Conservation (phyloP, 2,797 vertebrate genomes). For the Diceros bicornis region DNA sequence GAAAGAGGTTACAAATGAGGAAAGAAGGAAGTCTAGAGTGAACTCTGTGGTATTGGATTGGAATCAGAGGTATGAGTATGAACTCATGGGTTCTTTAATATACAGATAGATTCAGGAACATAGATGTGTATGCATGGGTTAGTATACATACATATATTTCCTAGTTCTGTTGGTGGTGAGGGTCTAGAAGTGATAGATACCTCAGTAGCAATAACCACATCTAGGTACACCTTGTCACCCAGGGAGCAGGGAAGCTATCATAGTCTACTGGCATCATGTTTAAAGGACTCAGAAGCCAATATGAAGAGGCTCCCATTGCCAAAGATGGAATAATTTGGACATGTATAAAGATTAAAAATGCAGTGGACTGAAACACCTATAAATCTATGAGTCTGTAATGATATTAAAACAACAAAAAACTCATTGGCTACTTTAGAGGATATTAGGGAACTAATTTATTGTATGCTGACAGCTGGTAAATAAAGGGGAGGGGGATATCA, state of each 20-base stretch:
- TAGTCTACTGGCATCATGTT: not conserved
- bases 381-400: not conserved
- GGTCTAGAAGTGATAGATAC: not conserved
- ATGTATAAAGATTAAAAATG: not conserved
- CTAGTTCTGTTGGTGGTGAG: not conserved
- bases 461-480: not conserved
- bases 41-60: too few relatives aligned
- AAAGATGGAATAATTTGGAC: slow-evolving; percentile 1
- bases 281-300: not conserved
- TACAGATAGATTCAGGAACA: too few relatives aligned
- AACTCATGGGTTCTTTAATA: too few relatives aligned
- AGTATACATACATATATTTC: too few relatives aligned
- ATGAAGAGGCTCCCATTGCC: not conserved
- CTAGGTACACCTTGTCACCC: not conserved
- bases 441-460: not conserved
- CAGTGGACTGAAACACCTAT: not conserved
- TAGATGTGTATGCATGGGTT: too few relatives aligned
- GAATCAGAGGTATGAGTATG: too few relatives aligned
- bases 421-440: not conserved
- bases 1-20: too few relatives aligned
- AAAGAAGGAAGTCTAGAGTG: too few relatives aligned
- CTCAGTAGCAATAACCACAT: not conserved
- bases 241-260: not conserved
- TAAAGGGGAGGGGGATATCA: not conserved
- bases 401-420: slow-evolving; percentile 25